Evolutionary conservation across 1,140 invertebrate species (phyloP).

Genomic region (Onthophagus taurus): DNA sequence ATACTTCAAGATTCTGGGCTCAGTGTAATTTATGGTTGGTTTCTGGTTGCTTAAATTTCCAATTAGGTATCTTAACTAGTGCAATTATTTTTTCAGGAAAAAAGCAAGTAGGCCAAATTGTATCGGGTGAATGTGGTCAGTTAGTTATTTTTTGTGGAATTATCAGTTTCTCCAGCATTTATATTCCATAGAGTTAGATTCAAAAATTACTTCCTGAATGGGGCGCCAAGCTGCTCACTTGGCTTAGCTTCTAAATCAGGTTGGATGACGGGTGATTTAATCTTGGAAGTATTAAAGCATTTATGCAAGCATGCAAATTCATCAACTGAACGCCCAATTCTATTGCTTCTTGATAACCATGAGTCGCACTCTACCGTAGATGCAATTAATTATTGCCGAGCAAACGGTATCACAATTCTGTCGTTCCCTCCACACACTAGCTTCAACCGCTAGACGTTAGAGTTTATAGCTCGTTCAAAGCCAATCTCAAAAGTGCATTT

Average conservation of each 20-base stretch:
- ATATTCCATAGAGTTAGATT: slow-evolving; percentile 32
- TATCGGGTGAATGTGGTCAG: too few relatives aligned
- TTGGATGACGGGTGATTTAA: slow-evolving; percentile 8
- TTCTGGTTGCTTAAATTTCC: too few relatives aligned
- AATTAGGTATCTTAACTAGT: too few relatives aligned
- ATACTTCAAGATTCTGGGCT: too few relatives aligned
- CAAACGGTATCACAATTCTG: neutral
- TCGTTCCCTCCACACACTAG: neutral
- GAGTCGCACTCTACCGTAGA: neutral
- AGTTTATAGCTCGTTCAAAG: neutral
- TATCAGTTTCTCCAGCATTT: slow-evolving; percentile 28
- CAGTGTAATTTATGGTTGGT: too few relatives aligned
- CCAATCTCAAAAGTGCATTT: neutral
- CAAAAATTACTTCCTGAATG: slow-evolving; percentile 28
- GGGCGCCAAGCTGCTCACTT: slow-evolving; percentile 23
- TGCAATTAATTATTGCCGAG: neutral
- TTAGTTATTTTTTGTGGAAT: too few relatives aligned
- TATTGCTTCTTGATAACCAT: slow-evolving; percentile 17
- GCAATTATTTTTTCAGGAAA: slow-evolving; percentile 34
- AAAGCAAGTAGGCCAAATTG: too few relatives aligned
- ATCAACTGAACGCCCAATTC: neutral
- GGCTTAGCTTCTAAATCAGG: slow-evolving; percentile 14
- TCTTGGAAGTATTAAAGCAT: slow-evolving; percentile 11
- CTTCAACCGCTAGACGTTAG: neutral
- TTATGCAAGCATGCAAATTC: slow-evolving; percentile 3